Conservation (phyloP, 2,113 vertebrate genomes). For the Odontophorus gujanensis region DNA sequence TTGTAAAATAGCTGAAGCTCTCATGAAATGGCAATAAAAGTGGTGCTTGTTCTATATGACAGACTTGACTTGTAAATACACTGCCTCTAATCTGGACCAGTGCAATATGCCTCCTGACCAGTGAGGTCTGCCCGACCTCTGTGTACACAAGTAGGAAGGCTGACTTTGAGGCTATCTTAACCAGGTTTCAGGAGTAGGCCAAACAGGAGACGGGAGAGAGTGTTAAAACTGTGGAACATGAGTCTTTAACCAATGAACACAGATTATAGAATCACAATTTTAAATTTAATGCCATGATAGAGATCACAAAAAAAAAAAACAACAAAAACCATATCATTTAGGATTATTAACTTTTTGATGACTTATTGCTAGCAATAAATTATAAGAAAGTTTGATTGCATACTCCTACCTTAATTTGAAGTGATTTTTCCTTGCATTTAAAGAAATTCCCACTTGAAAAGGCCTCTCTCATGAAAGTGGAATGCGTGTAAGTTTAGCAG, state of each 20-base stretch:
- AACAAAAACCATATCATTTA: background rate
- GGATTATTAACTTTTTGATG: background rate
- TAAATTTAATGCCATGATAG: background rate
- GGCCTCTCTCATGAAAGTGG: background rate
- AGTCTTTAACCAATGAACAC: background rate
- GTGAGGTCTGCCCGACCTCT: background rate
- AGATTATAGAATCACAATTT: background rate
- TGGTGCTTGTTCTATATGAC: background rate
- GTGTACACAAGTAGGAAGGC: background rate
- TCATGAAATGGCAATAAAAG: background rate
- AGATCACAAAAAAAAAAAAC: background rate
- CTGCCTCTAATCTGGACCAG: background rate
- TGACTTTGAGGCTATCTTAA: background rate
- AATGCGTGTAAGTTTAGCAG: constrained; percentile 31
- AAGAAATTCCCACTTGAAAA: constrained; percentile 20
- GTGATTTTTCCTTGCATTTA: constrained; percentile 22
- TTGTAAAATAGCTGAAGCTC: background rate
- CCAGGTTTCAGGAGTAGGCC: background rate
- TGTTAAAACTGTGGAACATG: background rate
- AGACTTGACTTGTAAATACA: background rate
- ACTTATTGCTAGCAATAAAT: background rate
- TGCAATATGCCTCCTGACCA: background rate
- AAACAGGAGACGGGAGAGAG: background rate
- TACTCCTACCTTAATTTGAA: background rate
- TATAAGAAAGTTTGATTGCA: background rate